Evolutionary conservation across 2,113 vertebrate genomes (phyloP).

Genomic region (Cavia porcellus): DNA sequence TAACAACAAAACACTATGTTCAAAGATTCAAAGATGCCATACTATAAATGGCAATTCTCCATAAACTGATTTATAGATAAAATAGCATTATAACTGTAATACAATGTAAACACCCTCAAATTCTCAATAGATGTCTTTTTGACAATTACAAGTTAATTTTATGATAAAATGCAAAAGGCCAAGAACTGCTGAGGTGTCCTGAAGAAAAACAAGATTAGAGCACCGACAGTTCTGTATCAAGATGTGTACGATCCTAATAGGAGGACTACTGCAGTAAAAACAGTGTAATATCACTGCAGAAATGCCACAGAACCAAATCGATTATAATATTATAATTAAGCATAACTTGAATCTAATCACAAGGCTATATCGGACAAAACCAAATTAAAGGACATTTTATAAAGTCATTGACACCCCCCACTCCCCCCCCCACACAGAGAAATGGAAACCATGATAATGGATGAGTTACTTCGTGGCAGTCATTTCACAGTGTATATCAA

Average conservation of each 20-base stretch:
- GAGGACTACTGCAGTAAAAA: background rate
- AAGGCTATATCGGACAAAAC: background rate
- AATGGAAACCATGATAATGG: background rate
- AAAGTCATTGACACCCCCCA: background rate
- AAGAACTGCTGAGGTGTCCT: background rate
- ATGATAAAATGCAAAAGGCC: background rate
- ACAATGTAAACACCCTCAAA: background rate
- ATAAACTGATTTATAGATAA: background rate
- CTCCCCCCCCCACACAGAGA: background rate
- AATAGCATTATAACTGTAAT: background rate
- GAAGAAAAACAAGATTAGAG: background rate
- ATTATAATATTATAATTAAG: background rate
- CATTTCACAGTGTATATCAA: background rate
- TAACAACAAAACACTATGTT: background rate
- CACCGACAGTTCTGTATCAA: background rate
- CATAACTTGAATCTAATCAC: background rate
- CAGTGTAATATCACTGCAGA: background rate
- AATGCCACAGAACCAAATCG: background rate
- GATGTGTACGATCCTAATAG: background rate
- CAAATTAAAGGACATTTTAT: background rate
- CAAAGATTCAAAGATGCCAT: background rate
- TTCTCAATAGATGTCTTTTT: background rate
- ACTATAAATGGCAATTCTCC: background rate
- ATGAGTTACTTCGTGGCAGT: background rate
- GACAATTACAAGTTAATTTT: background rate